phyloP scores from a whole-genome alignment of 1,140 invertebrate species.

The Dendrolimus punctatus region DNA sequence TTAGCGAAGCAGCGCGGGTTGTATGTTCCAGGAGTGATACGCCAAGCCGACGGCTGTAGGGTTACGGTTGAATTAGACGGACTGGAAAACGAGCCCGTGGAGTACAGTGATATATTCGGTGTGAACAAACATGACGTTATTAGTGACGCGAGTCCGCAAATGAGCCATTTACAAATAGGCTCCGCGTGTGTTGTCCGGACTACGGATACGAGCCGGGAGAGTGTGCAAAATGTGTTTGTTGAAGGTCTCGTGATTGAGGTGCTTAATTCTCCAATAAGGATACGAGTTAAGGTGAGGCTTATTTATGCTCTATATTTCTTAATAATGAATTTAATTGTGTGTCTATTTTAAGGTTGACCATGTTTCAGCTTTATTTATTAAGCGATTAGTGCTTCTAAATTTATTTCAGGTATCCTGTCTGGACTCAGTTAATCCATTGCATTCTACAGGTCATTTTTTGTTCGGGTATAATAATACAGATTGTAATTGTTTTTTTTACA shows the following conservation, averaged over 20 bases:
- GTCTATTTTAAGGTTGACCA: not conserved
- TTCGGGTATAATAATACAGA: too few relatives aligned
- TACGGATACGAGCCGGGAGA: constrained; percentile 51
- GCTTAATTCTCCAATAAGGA: constrained; percentile 78
- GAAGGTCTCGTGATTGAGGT: constrained; percentile 88
- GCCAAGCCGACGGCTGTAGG: constrained; percentile 75
- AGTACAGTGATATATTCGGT: constrained; percentile 82
- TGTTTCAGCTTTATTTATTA: too few relatives aligned
- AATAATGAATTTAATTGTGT: not conserved
- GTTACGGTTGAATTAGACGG: constrained; percentile 84
- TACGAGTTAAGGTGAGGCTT: constrained; percentile 80
- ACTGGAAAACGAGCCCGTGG: constrained; percentile 72
- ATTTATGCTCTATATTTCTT: constrained; percentile 2
- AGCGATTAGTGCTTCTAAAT: too few relatives aligned
- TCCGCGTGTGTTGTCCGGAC: constrained; percentile 74
- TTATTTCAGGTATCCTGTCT: too few relatives aligned
- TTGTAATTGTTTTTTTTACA: too few relatives aligned
- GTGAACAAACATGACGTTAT: constrained; percentile 90
- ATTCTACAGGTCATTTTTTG: too few relatives aligned
- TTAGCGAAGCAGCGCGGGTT: constrained; percentile 86
- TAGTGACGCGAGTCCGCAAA: constrained; percentile 91
- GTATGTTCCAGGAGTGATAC: constrained; percentile 88
- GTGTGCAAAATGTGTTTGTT: constrained; percentile 79
- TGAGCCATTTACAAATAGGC: constrained; percentile 76
- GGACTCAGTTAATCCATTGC: too few relatives aligned